phyloP scores from a whole-genome alignment of 2,113 vertebrate species.

The Oryctolagus cuniculus region mOryCun1.1 NC_091433.1:30000001-30000500 shows the following conservation, averaged over 20 bases:
- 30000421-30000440: neutral
- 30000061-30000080: neutral
- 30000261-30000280: neutral
- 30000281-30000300: neutral
- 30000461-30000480: neutral
- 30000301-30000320: neutral
- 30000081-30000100: neutral
- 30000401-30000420: neutral
- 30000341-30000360: neutral
- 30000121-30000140: neutral
- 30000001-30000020: constrained; percentile 31
- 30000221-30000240: neutral
- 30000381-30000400: neutral
- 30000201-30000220: neutral
- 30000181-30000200: neutral
- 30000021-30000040: neutral
- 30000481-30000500: neutral
- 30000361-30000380: neutral
- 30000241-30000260: neutral
- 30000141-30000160: neutral
- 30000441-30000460: neutral
- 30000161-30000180: neutral
- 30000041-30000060: neutral
- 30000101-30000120: neutral
- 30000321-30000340: neutral